Percentiles rank a stretch among this genome's conserved stretches.
Conservation (phyloP, 2,797 vertebrate species). For the Menidia menidia region DNA sequence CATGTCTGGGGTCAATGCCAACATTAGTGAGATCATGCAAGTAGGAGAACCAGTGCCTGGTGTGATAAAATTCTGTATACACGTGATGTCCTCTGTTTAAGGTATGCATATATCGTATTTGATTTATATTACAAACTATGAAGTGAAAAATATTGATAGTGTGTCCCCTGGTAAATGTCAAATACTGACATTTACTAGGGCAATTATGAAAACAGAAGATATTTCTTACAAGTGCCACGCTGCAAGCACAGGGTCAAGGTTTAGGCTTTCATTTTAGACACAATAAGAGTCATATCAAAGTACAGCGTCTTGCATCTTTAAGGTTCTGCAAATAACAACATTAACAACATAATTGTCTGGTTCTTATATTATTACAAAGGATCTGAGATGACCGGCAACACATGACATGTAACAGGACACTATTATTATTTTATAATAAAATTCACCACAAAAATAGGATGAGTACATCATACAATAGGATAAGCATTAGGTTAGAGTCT, state of each 20-base stretch:
- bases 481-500: no score
- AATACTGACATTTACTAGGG: slow-evolving; percentile 75
- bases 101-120: slow-evolving; percentile 62
- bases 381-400: not conserved
- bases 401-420: not conserved
- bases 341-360: not conserved
- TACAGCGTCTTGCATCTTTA: not conserved
- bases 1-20: slow-evolving; percentile 75
- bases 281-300: not conserved
- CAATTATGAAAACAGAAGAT: slow-evolving; percentile 66
- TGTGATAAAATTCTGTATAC: slow-evolving; percentile 62
- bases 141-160: slow-evolving; percentile 65
- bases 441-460: no score
- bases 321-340: not conserved
- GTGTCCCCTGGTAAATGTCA: slow-evolving; percentile 71
- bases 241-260: slow-evolving; percentile 61
- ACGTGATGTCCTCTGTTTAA: slow-evolving; percentile 62
- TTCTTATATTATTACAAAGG: not conserved
- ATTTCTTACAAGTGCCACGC: slow-evolving; percentile 53
- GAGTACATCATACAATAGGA: no score
- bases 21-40: slow-evolving; percentile 47
- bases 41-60: slow-evolving; percentile 42
- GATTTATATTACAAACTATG: slow-evolving; percentile 55
- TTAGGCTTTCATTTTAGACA: slow-evolving; percentile 53
- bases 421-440: no score